Base-by-base conservation (phyloP, 2,797 vertebrate genomes). In the Acipenser ruthenus region DNA sequence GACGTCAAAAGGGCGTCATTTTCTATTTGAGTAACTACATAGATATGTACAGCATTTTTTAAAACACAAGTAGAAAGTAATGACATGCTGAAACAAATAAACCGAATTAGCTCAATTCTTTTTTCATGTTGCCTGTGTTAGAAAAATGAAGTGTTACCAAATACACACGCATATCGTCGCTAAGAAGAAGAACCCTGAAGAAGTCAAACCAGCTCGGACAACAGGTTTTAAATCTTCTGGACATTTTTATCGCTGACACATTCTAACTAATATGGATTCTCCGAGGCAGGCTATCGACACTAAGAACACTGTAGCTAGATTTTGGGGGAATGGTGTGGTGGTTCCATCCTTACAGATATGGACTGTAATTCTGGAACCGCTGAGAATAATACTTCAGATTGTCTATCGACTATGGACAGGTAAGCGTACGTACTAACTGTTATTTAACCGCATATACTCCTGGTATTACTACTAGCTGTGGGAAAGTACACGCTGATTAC, bases 371-470 rank as follows among this genome's bases (percentile, higher is more conserved):
- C 90, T 89, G 88, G 87, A 87, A 48, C 87, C 89, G 66, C 70
- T 92, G 0, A 78, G 88, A 58, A 61, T 90, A 71, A 71, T 92
- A 75, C 69, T 89, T 1, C 87, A 89, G 18, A 78, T 91, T 69
- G 89, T 92, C 8, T 90, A 85, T 82, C 84, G 77, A n/a, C 84
- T 87, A 52, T 67, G 88, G 67, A 80, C 88, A 59, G 90, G 90
- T 91, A 67, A 75, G 76, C 8, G 18, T 18, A 9, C 23, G n/a
- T 51, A 6, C 37, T 51, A 1, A 3, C 15, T 47, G 52, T 55
- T n/a, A 13, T 9, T 49, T 1, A 10, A 49, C 13, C 15, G 50
- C 8, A 8, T n/a, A 10, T 66, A 12, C 15, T 18, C 15, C 15
- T 18, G 15, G 9, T 2, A 10, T 8, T 10, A 11, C 10, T 8